Evolutionary conservation across 2,113 vertebrate species (phyloP).

Genomic region (Seriola quinqueradiata): DNA sequence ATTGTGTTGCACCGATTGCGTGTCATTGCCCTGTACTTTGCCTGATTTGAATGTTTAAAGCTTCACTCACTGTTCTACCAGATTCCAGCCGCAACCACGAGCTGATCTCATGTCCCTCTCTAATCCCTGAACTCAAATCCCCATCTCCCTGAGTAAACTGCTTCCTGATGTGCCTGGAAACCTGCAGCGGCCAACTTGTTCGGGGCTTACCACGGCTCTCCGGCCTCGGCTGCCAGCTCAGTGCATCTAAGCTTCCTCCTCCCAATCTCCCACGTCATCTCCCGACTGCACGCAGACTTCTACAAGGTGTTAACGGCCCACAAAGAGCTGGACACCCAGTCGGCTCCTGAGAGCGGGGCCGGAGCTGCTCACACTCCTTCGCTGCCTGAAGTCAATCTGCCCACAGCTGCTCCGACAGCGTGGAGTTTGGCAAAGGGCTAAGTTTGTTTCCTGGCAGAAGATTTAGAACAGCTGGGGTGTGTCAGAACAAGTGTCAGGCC

Average conservation of each 20-base stretch:
- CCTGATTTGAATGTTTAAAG: slow-evolving; percentile 6
- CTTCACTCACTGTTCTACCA: neutral
- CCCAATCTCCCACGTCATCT: slow-evolving; percentile 35
- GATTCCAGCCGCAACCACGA: neutral
- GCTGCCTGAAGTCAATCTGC: slow-evolving; percentile 17
- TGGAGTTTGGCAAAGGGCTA: neutral
- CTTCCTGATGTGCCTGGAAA: slow-evolving; percentile 29
- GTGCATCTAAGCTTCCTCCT: slow-evolving; percentile 53
- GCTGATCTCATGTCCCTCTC: slow-evolving; percentile 20
- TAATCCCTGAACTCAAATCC: slow-evolving; percentile 34
- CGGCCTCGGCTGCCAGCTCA: slow-evolving; percentile 32
- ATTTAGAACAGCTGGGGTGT: slow-evolving; percentile 5
- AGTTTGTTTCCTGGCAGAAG: slow-evolving; percentile 18
- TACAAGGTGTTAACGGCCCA: slow-evolving; percentile 16
- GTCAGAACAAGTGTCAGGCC: neutral
- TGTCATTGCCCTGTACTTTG: neutral
- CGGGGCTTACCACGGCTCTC: slow-evolving; percentile 17
- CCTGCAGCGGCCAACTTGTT: slow-evolving; percentile 21
- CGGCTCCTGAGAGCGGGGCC: slow-evolving; percentile 22
- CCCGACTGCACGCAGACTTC: neutral
- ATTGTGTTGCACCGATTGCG: too few relatives aligned
- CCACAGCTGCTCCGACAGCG: neutral
- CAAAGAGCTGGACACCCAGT: slow-evolving; percentile 22
- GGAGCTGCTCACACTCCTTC: slow-evolving; percentile 27
- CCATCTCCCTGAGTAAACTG: slow-evolving; percentile 17